Conservation (phyloP, 2,113 vertebrate species). For the Ceuthmochares aereus region DNA sequence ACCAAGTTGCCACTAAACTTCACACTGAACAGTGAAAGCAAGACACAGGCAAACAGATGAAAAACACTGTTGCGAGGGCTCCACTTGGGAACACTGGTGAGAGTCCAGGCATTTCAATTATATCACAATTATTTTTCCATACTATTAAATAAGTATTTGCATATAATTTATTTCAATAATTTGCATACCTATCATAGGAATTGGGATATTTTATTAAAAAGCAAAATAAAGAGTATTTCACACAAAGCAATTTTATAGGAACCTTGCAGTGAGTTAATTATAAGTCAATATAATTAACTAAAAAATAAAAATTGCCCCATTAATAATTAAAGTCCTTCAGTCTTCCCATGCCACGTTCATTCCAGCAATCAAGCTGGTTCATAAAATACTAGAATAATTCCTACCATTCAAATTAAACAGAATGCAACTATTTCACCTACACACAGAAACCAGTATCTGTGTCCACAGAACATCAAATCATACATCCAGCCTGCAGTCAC, state of each 20-base stretch:
- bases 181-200: not conserved
- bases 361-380: not conserved
- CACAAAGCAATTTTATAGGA: not conserved
- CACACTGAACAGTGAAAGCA: accelerated
- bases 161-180: conserved; percentile 23
- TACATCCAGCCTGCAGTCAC: not conserved
- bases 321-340: not conserved
- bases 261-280: conserved; percentile 11
- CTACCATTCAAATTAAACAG: not conserved
- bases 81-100: not conserved
- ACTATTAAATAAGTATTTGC: conserved; percentile 1
- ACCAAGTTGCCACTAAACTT: not conserved
- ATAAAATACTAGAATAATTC: not conserved
- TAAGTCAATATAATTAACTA: not conserved
- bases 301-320: conserved; percentile 6
- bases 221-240: conserved; percentile 26
- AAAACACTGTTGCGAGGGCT: not conserved
- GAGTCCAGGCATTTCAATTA: not conserved
- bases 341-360: not conserved
- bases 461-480: not conserved
- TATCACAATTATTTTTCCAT: not conserved
- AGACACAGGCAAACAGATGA: not conserved
- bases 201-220: not conserved
- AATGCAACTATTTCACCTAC: not conserved
- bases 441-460: not conserved